phyloP scores from a whole-genome alignment of 2,113 vertebrate species.

The Mustela nigripes region DNA sequence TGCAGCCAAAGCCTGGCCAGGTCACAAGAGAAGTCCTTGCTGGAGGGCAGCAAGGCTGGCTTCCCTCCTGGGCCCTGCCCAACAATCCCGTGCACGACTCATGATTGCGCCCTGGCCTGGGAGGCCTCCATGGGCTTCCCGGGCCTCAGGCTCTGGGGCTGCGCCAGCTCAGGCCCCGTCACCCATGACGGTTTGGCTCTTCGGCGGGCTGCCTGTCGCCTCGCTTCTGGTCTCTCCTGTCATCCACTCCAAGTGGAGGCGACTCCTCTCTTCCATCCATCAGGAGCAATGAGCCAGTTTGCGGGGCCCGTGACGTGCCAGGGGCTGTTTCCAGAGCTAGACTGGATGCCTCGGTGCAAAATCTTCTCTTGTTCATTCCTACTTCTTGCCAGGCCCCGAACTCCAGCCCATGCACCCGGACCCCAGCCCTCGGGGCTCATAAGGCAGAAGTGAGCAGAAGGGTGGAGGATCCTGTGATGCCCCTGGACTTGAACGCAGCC shows the following conservation, averaged over 20 bases:
- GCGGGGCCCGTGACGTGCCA: rapidly evolving
- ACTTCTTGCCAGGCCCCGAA: not conserved
- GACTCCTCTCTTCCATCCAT: not conserved
- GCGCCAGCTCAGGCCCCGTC: not conserved
- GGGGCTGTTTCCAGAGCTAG: not conserved
- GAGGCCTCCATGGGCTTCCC: not conserved
- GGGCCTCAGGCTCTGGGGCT: not conserved
- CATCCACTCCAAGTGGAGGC: not conserved
- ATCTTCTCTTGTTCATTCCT: not conserved
- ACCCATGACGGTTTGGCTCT: not conserved
- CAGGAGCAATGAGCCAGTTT: not conserved
- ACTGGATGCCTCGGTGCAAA: not conserved
- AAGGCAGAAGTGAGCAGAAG: not conserved
- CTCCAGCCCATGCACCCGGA: not conserved
- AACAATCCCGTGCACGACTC: rapidly evolving
- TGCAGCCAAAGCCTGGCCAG: not conserved
- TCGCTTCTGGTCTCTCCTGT: not conserved
- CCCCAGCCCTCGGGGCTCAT: not conserved
- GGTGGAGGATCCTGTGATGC: not conserved
- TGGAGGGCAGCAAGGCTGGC: not conserved
- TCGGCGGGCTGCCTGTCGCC: not conserved
- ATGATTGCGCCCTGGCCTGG: not conserved
- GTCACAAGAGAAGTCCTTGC: not conserved
- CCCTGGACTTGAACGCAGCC: not conserved
- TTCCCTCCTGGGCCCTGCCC: not conserved